A percentile compares a stretch with the other conserved stretches of the same genome.
Evolutionary conservation across 2,113 vertebrate species (phyloP).

Genomic region (Eptatretus burgeri): DNA sequence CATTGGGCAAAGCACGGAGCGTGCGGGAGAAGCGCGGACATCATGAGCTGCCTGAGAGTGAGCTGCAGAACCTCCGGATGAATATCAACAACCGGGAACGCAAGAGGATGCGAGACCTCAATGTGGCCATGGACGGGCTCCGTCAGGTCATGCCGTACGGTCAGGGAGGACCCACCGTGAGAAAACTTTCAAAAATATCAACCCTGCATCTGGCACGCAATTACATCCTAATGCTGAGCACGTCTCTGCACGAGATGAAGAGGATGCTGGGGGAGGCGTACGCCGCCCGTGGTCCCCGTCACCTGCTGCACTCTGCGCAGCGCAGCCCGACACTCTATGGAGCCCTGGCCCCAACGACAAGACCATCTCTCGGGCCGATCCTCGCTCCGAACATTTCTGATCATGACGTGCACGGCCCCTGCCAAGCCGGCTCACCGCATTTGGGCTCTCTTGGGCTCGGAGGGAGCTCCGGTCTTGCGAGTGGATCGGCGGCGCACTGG

Average conservation of each 20-base stretch:
- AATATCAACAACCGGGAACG: constrained; percentile 92
- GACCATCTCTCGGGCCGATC: too few species aligned
- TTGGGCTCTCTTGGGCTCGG: too few species aligned
- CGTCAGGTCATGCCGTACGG: constrained; percentile 97
- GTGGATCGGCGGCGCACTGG: too few species aligned
- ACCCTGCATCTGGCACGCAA: constrained; percentile 84
- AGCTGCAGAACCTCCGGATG: constrained; percentile 58
- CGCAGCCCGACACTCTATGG: too few species aligned
- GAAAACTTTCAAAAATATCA: constrained; percentile 94
- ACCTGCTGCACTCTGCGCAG: too few species aligned
- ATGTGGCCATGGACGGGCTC: constrained; percentile 91
- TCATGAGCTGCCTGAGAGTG: constrained; percentile 84
- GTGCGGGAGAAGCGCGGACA: constrained; percentile 69
- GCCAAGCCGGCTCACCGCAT: too few species aligned
- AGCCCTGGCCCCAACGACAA: too few species aligned
- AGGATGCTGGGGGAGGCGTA: constrained; percentile 85
- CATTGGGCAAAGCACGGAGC: constrained; percentile 14
- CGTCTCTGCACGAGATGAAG: constrained; percentile 98
- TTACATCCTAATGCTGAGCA: constrained; percentile 96
- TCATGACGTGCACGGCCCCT: too few species aligned
- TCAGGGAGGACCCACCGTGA: constrained; percentile 57
- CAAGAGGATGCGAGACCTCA: constrained; percentile 93
- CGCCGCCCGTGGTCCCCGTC: constrained; percentile 26
- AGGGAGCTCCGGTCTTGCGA: too few species aligned
- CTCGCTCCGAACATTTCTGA: too few species aligned